These are phyloP conservation scores for Clivina fossor DNA, from an alignment of 2,888 invertebrate genomes.

Conservation along the genomic window DNA sequence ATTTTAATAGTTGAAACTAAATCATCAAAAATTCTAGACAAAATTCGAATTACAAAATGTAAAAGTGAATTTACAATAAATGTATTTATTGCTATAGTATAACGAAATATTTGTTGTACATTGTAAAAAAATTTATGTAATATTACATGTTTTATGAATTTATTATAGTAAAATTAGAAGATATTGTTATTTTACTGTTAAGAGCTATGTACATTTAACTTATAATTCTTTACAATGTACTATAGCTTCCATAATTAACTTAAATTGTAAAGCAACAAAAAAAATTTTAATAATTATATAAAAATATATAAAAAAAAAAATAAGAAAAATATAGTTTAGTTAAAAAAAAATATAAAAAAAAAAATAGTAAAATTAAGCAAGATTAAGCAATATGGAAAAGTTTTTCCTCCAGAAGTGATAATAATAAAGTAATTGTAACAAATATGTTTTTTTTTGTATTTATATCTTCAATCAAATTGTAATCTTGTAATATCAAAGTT, in stretches of 20 bases:
- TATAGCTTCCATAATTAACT: background rate
- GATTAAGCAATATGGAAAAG: background rate
- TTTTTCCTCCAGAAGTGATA: slow-evolving; percentile 34
- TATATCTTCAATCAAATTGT: slow-evolving; percentile 7
- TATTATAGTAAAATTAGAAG: background rate
- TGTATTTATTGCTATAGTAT: background rate
- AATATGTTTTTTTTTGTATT: slow-evolving; percentile 1
- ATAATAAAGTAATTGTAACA: too few relatives aligned
- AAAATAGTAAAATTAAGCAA: slow-evolving; percentile 10
- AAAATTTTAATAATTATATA: background rate
- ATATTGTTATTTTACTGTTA: background rate
- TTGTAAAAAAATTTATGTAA: too few relatives aligned
- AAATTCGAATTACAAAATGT: too few relatives aligned
- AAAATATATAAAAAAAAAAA: background rate
- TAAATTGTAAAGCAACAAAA: background rate
- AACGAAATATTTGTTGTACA: background rate
- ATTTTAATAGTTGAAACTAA: too few relatives aligned
- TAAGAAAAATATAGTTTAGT: background rate
- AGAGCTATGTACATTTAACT: background rate
- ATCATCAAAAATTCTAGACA: too few relatives aligned
- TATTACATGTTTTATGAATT: too few relatives aligned
- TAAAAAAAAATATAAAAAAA: slow-evolving; percentile 15
- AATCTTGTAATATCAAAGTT: background rate
- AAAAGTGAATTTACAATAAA: too few relatives aligned
- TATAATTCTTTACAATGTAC: background rate